These are phyloP conservation scores for Tachycineta bicolor DNA, from an alignment of 2,113 vertebrate genomes.

Conservation along the genomic window DNA sequence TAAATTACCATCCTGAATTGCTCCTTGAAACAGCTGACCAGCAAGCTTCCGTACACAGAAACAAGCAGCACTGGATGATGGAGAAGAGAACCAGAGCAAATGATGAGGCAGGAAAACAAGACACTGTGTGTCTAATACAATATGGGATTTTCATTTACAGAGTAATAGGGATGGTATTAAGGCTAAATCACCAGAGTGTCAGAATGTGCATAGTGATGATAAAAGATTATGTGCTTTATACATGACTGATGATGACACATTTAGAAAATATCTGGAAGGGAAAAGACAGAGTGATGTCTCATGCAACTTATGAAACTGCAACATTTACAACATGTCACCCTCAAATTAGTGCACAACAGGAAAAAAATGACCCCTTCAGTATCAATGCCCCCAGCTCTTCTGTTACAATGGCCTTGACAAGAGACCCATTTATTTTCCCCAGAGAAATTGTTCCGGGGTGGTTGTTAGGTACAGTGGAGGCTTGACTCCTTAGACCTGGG, in stretches of 20 bases:
- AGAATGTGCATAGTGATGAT: constrained; percentile 46
- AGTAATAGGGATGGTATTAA: constrained; percentile 39
- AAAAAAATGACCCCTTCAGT: constrained; percentile 59
- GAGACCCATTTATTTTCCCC: constrained; percentile 40
- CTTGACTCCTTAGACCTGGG: not conserved
- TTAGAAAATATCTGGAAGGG: constrained; percentile 31
- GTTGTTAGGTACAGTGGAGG: not conserved
- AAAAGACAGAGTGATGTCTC: constrained; percentile 41
- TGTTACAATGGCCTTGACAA: constrained; percentile 49
- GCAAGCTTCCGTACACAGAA: not conserved
- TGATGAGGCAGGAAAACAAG: constrained; percentile 8
- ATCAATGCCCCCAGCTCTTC: constrained; percentile 51
- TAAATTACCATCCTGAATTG: not conserved
- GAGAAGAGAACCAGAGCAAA: not conserved
- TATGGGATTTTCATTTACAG: not conserved
- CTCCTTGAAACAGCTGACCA: not conserved
- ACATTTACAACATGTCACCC: constrained; percentile 52
- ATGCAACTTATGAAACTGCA: constrained; percentile 29
- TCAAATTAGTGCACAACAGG: constrained; percentile 46
- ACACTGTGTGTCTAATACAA: not conserved
- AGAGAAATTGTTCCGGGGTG: not conserved
- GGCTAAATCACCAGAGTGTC: constrained; percentile 37
- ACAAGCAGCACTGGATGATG: not conserved
- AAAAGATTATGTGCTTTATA: constrained; percentile 58
- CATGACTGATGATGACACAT: constrained; percentile 47